phyloP scores from a whole-genome alignment of 2,888 invertebrate species.

The Anagyrus pseudococci region DNA sequence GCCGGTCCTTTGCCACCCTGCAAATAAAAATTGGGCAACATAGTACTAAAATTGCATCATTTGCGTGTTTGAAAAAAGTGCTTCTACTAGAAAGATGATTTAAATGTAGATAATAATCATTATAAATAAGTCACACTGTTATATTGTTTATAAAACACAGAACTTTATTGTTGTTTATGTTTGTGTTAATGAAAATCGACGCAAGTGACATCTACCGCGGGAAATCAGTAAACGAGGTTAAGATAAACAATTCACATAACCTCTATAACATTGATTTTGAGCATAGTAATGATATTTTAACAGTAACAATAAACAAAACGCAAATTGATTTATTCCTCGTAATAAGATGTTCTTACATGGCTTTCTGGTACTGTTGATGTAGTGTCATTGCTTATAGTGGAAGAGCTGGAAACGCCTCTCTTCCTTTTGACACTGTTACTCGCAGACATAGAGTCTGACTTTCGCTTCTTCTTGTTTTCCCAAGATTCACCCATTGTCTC shows the following conservation, averaged over 20 bases:
- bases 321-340: no score
- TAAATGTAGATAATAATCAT: background rate
- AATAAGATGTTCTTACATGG: no score
- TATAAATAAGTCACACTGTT: background rate
- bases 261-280: no score
- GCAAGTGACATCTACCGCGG: no score
- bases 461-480: slow-evolving; percentile 55
- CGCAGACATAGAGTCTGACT: slow-evolving; percentile 49
- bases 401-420: slow-evolving; percentile 59
- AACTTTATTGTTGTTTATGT: background rate
- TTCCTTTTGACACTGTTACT: slow-evolving; percentile 50
- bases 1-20: slow-evolving; percentile 45
- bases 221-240: no score
- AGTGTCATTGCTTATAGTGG: slow-evolving; percentile 56
- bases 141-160: background rate
- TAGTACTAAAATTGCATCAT: slow-evolving; percentile 1
- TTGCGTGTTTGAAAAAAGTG: no score
- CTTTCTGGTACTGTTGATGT: slow-evolving; percentile 49
- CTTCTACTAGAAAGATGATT: background rate
- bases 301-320: no score
- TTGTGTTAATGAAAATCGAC: no score
- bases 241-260: no score
- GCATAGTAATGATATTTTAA: no score
- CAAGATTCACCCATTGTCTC: slow-evolving; percentile 49
- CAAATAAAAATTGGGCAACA: background rate